Conservation (phyloP, 2,797 vertebrate species). For the Paramormyrops hopkinsi region DNA sequence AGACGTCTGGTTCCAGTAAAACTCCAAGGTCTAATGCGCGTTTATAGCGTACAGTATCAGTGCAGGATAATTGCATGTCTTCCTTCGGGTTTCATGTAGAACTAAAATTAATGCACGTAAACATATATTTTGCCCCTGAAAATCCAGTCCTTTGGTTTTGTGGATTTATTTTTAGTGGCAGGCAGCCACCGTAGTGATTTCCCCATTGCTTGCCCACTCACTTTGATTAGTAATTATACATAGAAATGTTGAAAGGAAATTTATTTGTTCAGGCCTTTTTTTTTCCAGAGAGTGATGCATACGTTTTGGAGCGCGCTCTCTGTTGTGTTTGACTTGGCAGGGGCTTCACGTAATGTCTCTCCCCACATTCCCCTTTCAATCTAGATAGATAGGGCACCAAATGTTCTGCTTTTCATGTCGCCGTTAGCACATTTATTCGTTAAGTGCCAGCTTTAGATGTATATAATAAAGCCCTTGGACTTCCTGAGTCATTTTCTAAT, state of each 20-base stretch:
- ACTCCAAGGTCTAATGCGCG: not conserved
- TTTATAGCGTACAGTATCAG: not conserved
- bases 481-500: not conserved
- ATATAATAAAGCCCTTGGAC: not conserved
- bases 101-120: constrained; percentile 8
- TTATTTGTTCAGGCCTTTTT: not conserved
- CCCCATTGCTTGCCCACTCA: not conserved
- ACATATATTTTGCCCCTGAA: not conserved
- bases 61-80: not conserved
- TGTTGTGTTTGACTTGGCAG: not conserved
- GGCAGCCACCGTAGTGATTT: not conserved
- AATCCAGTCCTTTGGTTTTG: not conserved
- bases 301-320: not conserved
- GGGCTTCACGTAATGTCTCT: not conserved
- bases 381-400: not conserved
- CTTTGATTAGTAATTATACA: constrained; percentile 11
- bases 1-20: constrained; percentile 7
- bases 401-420: not conserved
- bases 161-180: not conserved
- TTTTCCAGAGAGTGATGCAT: not conserved
- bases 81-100: not conserved
- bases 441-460: not conserved
- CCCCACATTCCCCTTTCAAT: not conserved
- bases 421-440: not conserved
- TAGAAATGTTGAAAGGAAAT: not conserved